Conservation (phyloP, 1,140 invertebrate genomes). For the Mamestra configurata region DNA sequence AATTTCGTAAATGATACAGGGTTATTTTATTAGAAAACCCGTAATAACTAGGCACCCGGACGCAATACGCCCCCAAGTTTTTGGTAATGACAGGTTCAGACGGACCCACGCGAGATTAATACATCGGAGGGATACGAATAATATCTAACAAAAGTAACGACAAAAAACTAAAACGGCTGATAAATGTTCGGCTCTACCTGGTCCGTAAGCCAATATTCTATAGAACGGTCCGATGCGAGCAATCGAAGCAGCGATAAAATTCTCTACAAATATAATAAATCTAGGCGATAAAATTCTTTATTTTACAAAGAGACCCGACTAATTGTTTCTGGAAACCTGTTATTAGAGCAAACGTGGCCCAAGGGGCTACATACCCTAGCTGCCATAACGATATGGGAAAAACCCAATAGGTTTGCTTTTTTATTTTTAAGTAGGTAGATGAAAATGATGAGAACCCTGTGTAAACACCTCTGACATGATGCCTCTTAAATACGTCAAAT, state of each 20-base stretch:
- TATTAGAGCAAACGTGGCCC: constrained; percentile 74
- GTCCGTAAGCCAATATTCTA: constrained; percentile 66
- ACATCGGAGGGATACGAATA: constrained; percentile 82
- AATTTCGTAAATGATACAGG: constrained; percentile 84
- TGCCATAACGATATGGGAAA: constrained; percentile 52
- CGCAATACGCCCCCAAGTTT: constrained; percentile 84
- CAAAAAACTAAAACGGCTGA: constrained; percentile 85
- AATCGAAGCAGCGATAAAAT: constrained; percentile 81
- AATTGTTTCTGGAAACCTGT: constrained; percentile 82
- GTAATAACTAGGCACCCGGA: constrained; percentile 85
- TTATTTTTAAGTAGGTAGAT: constrained; percentile 1
- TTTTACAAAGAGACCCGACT: constrained; percentile 78
- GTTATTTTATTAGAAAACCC: constrained; percentile 84
- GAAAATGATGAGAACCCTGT: constrained; percentile 55
- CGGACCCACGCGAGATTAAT: constrained; percentile 84
- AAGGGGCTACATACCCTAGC: constrained; percentile 52
- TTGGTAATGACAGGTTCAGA: constrained; percentile 82
- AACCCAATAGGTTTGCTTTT: constrained; percentile 51
- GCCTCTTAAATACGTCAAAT: constrained; percentile 31
- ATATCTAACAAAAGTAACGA: constrained; percentile 82
- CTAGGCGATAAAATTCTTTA: constrained; percentile 81
- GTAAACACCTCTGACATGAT: constrained; percentile 51
- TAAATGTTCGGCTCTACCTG: constrained; percentile 84
- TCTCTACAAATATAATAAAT: constrained; percentile 86
- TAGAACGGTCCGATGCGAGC: constrained; percentile 66